Evolutionary conservation across 1,140 invertebrate species (phyloP).

Genomic region (Condylostylus longicornis): DNA sequence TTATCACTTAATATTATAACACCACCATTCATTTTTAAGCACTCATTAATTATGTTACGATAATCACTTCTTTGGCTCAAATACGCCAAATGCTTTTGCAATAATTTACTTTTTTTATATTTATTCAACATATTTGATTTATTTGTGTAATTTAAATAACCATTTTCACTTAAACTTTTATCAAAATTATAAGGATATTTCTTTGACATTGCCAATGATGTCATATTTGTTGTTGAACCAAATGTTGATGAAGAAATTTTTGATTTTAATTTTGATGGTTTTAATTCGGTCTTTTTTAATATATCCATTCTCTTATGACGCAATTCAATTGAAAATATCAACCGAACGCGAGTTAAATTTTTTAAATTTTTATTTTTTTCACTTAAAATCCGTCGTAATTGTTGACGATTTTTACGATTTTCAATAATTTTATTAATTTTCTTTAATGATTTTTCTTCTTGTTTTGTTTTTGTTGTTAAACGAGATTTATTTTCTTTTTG

Average conservation of each 20-base stretch:
- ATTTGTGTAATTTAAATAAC: constrained; percentile 26
- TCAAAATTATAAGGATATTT: constrained; percentile 19
- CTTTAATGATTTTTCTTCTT: no score
- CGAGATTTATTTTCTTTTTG: no score
- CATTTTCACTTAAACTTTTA: constrained; percentile 20
- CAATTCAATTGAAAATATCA: constrained; percentile 27
- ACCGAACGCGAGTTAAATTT: constrained; percentile 21
- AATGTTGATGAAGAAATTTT: constrained; percentile 24
- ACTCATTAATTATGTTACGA: no score
- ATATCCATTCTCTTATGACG: constrained; percentile 27
- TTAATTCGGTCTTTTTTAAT: constrained; percentile 18
- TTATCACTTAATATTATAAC: no score
- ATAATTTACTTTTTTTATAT: neutral
- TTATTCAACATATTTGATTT: constrained; percentile 1
- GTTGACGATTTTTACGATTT: constrained; percentile 19
- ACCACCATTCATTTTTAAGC: no score
- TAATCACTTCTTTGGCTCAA: no score
- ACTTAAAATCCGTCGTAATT: constrained; percentile 15
- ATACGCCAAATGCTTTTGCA: constrained; percentile 1
- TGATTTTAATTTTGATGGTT: no score
- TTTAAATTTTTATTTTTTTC: constrained; percentile 11
- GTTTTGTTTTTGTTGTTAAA: no score
- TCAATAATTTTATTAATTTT: no score
- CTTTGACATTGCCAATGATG: constrained; percentile 22
- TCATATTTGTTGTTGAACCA: constrained; percentile 20